phyloP scores from a whole-genome alignment of 1,140 invertebrate species.

The Leguminivora glycinivorella region DNA sequence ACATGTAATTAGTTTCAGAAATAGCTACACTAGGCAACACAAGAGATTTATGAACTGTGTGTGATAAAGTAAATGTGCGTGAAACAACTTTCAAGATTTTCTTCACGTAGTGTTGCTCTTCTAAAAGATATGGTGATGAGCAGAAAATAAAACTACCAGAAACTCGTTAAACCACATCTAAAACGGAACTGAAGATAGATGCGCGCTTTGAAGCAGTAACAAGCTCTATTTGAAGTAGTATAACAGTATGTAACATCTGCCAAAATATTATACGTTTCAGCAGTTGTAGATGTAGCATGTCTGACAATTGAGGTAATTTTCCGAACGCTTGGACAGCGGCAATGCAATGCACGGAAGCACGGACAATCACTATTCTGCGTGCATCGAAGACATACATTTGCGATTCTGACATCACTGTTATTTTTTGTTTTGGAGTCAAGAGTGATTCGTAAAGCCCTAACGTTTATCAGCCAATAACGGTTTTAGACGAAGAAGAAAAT shows the following conservation, averaged over 20 bases:
- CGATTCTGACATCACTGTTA: background rate
- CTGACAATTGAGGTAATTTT: constrained; percentile 32
- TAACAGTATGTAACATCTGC: background rate
- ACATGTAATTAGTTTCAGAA: constrained; percentile 4
- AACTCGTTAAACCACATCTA: background rate
- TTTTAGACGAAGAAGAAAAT: too few species aligned
- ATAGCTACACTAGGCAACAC: background rate
- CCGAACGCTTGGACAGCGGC: constrained; percentile 30
- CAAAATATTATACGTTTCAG: constrained; percentile 21
- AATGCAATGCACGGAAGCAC: constrained; percentile 6
- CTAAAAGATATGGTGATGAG: background rate
- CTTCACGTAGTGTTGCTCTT: too few species aligned
- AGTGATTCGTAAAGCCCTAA: too few species aligned
- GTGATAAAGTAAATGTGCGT: too few species aligned
- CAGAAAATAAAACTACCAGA: background rate
- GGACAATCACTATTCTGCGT: constrained; percentile 8
- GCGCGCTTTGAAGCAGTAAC: background rate
- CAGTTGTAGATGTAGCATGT: background rate
- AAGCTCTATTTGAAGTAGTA: background rate
- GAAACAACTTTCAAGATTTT: too few species aligned
- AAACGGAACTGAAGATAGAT: background rate
- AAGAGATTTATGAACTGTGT: too few species aligned
- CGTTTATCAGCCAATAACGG: too few species aligned
- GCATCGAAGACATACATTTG: background rate
- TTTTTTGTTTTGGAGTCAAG: too few species aligned